Conservation (phyloP, 2,888 invertebrate species). For the Aphidius colemani region DNA sequence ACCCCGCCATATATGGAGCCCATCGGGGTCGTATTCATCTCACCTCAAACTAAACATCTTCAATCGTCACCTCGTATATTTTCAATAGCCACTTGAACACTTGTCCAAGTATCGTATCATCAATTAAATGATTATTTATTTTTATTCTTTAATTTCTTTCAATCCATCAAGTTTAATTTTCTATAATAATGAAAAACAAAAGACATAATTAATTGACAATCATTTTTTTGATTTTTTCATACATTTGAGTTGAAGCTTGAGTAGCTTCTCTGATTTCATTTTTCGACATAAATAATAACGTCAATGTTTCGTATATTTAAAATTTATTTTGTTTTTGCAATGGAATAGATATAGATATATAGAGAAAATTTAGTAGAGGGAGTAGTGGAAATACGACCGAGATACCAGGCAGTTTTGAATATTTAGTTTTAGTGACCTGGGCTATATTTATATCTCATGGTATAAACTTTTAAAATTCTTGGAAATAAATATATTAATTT, state of each 20-base stretch:
- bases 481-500: too few relatives aligned
- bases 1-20: slow-evolving; percentile 57
- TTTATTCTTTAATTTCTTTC: neutral
- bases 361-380: neutral
- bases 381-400: slow-evolving; percentile 14
- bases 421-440: slow-evolving; percentile 4
- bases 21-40: slow-evolving; percentile 42
- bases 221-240: too few relatives aligned
- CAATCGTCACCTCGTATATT: slow-evolving; percentile 10
- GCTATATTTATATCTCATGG: slow-evolving; percentile 8
- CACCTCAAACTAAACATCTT: slow-evolving; percentile 23
- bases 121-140: too few relatives aligned
- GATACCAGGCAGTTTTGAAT: slow-evolving; percentile 6
- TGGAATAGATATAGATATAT: too few relatives aligned
- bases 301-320: too few relatives aligned
- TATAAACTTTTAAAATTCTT: too few relatives aligned
- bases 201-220: too few relatives aligned
- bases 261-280: neutral
- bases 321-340: neutral
- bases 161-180: too few relatives aligned
- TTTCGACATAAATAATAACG: neutral
- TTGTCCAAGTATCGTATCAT: too few relatives aligned
- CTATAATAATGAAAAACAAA: too few relatives aligned
- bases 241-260: too few relatives aligned
- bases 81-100: neutral